Base-by-base conservation (phyloP, 1,140 invertebrate species). In the Tetraneura akinire region DNA sequence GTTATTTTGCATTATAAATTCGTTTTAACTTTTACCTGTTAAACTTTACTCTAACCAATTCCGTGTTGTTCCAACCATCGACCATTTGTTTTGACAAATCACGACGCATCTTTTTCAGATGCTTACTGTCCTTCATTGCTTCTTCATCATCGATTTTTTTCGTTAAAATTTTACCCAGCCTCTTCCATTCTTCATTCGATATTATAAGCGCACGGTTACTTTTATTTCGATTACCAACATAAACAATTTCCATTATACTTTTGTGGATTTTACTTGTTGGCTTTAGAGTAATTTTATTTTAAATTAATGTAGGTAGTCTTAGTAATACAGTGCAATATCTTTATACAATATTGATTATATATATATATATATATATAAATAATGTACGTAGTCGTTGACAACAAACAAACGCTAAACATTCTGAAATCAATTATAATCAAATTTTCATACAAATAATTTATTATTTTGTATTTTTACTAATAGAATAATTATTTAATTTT, bases 11-110 rank as follows among this genome's bases (percentile, higher is more conserved):
- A 42, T 23, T 62, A 23, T 13, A 26, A 21, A 9, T 57, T 2
- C n/a, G 21, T 57, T 8, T 37, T 3, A 37, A 37, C 32, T 37
- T 4, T 3, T 3, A 37, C 32, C 32, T 37, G 32, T 4, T n/a
- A n/a, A n/a, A n/a, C n/a, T n/a, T n/a, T n/a, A 37, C n/a, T 26
- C 74, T 78, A 29, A 78, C 74, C 55, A 78, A 16, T 47, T 60
- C 55, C 3, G 74, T 78, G 55, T 78, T 78, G 32, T 78, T 21
- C 74, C 74, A 78, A 42, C 32, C n/a, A 9, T 60, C 55, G 0
- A 47, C 53, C 53, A 78, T 60, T 26, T 78, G 62, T 62, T 78
- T 62, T 18, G 74, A 45, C 9, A 29, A 26, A 47, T 42, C 53
- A 4, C 37, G 53, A 0, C 74, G 55, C 13, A n/a, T 47, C 3